These are phyloP conservation scores for Myiozetetes cayanensis DNA, from an alignment of 2,113 vertebrate genomes.

Conservation along the genomic window DNA sequence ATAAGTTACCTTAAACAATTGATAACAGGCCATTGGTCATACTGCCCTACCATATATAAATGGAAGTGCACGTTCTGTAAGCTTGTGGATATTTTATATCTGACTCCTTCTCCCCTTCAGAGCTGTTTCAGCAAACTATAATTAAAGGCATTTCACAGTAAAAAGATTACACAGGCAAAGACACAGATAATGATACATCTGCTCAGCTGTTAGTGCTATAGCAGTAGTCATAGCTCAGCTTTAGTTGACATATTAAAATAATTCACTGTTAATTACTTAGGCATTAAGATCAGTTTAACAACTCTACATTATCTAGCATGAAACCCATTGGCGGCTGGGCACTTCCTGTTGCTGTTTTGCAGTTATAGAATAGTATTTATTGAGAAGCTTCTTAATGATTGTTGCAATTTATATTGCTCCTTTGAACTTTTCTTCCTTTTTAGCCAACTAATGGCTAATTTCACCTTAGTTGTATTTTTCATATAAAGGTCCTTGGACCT, in stretches of 20 bases:
- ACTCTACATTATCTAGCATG: not conserved
- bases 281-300: not conserved
- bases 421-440: not conserved
- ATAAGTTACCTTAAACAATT: not conserved
- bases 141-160: not conserved
- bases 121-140: not conserved
- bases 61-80: fast-evolving
- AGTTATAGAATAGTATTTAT: not conserved
- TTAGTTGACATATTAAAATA: not conserved
- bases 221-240: not conserved
- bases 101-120: not conserved
- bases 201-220: not conserved
- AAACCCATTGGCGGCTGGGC: not conserved
- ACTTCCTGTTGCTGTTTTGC: not conserved
- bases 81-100: not conserved
- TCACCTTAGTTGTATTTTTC: not conserved
- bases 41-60: not conserved
- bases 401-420: not conserved
- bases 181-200: not conserved
- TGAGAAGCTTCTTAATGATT: not conserved
- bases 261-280: conserved; percentile 12
- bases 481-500: not conserved
- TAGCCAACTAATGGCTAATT: not conserved
- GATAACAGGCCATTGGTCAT: not conserved
- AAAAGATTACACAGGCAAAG: not conserved